These are phyloP conservation scores for Thyatira batis DNA, from an alignment of 2,888 invertebrate species.

Conservation along the genomic window DNA sequence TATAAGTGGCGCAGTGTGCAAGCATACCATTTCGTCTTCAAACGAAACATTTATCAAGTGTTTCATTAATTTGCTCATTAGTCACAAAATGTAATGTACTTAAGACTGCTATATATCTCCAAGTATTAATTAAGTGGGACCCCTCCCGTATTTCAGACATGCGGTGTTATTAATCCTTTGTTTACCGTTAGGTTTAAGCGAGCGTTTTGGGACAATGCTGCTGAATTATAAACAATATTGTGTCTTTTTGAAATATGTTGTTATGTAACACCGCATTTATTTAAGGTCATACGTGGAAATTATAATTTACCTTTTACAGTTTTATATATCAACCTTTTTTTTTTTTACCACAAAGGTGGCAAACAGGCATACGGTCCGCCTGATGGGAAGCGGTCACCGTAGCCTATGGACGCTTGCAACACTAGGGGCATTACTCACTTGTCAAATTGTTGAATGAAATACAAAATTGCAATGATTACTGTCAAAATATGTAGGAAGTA, in stretches of 20 bases:
- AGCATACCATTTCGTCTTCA: conserved; percentile 8
- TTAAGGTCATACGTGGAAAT: too few species aligned
- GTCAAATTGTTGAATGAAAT: too few species aligned
- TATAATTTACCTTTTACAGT: too few species aligned
- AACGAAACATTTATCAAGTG: conserved; percentile 18
- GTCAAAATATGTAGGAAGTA: too few species aligned
- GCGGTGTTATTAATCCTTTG: conserved; percentile 11
- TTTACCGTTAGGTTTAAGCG: conserved; percentile 5
- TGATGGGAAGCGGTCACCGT: too few species aligned
- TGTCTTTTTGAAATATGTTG: background rate
- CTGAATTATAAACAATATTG: background rate
- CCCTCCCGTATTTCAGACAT: conserved; percentile 8
- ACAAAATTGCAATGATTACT: too few species aligned
- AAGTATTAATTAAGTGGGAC: conserved; percentile 15
- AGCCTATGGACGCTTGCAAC: too few species aligned
- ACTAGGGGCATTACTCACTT: too few species aligned
- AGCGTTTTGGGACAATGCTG: conserved; percentile 1
- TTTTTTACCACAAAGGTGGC: too few species aligned
- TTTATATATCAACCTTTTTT: too few species aligned
- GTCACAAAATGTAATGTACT: conserved; percentile 20
- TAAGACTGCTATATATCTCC: conserved; percentile 16
- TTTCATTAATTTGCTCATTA: conserved; percentile 29
- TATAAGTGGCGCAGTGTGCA: background rate
- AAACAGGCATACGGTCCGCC: too few species aligned
- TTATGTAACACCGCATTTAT: background rate